phyloP scores from a whole-genome alignment of 2,113 vertebrate genomes.

The Falcunculus frontatus region DNA sequence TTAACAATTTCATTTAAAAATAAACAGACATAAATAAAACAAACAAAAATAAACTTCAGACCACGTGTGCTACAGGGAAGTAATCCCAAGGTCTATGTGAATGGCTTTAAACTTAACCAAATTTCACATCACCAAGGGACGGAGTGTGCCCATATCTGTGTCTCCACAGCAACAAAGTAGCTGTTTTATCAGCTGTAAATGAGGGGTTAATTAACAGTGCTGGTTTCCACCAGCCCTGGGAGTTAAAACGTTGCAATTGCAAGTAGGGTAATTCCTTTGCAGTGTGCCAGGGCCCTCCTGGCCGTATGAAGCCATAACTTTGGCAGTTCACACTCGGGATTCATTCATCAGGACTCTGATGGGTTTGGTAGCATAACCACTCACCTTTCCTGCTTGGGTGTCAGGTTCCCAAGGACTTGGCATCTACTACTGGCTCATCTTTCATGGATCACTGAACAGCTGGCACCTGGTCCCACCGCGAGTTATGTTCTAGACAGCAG shows the following conservation, averaged over 20 bases:
- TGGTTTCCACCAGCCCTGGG: background rate
- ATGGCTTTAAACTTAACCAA: background rate
- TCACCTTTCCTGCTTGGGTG: background rate
- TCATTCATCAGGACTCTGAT: background rate
- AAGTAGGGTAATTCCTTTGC: background rate
- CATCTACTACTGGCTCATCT: background rate
- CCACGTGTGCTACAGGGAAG: accelerated
- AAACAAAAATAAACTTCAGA: background rate
- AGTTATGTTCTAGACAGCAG: background rate
- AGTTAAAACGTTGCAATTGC: background rate
- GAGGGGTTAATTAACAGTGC: background rate
- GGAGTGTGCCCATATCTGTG: accelerated
- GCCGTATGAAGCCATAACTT: accelerated
- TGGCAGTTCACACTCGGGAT: background rate
- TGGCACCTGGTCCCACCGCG: background rate
- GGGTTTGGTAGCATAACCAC: background rate
- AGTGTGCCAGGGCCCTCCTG: background rate
- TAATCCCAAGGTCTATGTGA: background rate
- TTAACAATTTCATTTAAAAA: background rate
- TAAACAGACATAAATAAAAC: no score
- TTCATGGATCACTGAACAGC: background rate
- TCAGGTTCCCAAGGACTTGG: background rate
- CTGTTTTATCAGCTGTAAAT: background rate
- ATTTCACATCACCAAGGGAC: background rate
- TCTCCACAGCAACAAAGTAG: background rate